A percentile compares a stretch with the other conserved stretches of the same genome.
Conservation (phyloP, 2,113 vertebrate species). For the Oryzias woworae region DNA sequence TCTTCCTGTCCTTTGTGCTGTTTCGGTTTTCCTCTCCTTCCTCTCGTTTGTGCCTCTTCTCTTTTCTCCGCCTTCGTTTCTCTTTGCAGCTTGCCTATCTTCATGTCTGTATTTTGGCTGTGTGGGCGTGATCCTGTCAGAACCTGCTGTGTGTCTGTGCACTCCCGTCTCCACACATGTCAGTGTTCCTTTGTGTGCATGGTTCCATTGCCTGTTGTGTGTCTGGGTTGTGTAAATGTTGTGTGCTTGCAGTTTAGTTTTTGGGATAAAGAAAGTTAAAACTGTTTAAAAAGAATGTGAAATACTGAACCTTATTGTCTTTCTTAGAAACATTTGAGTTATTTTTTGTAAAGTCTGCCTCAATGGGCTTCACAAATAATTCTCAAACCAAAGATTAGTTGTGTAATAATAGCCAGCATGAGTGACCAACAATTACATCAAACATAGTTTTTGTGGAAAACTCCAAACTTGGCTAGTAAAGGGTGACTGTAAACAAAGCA, state of each 20-base stretch:
- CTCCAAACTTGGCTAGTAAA: too few relatives aligned
- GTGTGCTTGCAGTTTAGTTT: conserved; percentile 14
- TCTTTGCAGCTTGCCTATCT: conserved; percentile 64
- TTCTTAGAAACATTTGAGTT: conserved; percentile 11
- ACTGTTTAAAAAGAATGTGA: too few relatives aligned
- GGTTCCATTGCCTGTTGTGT: conserved; percentile 14
- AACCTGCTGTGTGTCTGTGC: conserved; percentile 51
- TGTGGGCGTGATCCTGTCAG: conserved; percentile 69
- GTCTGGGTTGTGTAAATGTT: conserved; percentile 3
- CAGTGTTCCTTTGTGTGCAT: conserved; percentile 13
- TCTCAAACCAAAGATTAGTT: too few relatives aligned
- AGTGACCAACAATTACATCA: too few relatives aligned
- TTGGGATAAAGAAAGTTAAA: conserved; percentile 5
- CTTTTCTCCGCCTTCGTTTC: conserved; percentile 32
- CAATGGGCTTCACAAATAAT: too few relatives aligned
- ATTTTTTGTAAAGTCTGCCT: conserved; percentile 4
- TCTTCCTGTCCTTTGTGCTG: conserved; percentile 5
- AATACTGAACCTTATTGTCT: conserved; percentile 6
- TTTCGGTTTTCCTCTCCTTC: conserved; percentile 2
- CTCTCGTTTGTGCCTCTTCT: conserved; percentile 6
- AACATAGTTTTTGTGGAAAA: too few relatives aligned
- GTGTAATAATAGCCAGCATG: too few relatives aligned
- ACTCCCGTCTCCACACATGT: conserved; percentile 16
- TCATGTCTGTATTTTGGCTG: conserved; percentile 69
- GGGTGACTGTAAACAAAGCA: too few relatives aligned